Percentiles rank a stretch among this genome's conserved stretches.
These are phyloP conservation scores for Pteropus rufus DNA, from an alignment of 2,797 vertebrate species.

Conservation along the genomic window DNA sequence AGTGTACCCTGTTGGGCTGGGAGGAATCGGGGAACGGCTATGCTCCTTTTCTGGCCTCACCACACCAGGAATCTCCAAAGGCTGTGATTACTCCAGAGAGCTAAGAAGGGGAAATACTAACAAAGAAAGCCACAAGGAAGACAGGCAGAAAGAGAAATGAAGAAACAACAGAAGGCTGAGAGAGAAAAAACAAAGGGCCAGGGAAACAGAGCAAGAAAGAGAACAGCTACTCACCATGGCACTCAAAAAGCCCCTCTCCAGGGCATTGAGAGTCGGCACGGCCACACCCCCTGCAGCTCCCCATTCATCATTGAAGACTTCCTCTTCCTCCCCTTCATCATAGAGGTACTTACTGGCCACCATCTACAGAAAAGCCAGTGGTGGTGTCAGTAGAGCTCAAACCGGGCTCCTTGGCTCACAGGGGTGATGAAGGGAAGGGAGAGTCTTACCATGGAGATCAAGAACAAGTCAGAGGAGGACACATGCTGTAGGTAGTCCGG, in stretches of 20 bases:
- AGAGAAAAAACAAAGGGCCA: neutral
- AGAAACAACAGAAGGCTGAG: neutral
- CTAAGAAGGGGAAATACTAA: neutral
- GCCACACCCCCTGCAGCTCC: conserved; percentile 96
- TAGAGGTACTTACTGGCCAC: conserved; percentile 99
- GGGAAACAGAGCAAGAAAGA: neutral
- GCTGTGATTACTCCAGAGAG: neutral
- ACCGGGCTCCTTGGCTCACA: neutral
- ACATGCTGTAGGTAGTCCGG: conserved; percentile 98
- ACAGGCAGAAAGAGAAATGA: neutral
- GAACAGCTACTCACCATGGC: conserved; percentile 90
- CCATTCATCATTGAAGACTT: conserved; percentile 99
- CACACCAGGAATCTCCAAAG: neutral
- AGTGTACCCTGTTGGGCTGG: neutral
- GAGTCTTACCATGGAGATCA: conserved; percentile 95
- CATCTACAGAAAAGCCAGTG: conserved; percentile 86
- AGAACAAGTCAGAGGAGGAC: conserved; percentile 97
- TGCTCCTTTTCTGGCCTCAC: neutral
- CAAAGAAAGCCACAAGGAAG: neutral
- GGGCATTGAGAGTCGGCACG: conserved; percentile 92
- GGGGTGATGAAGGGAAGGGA: neutral
- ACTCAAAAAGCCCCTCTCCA: conserved; percentile 97
- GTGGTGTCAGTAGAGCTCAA: neutral
- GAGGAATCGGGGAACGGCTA: neutral
- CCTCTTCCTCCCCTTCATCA: conserved; percentile 98